phyloP scores from a whole-genome alignment of 2,888 invertebrate species.

The Balanococcus diminutus region DNA sequence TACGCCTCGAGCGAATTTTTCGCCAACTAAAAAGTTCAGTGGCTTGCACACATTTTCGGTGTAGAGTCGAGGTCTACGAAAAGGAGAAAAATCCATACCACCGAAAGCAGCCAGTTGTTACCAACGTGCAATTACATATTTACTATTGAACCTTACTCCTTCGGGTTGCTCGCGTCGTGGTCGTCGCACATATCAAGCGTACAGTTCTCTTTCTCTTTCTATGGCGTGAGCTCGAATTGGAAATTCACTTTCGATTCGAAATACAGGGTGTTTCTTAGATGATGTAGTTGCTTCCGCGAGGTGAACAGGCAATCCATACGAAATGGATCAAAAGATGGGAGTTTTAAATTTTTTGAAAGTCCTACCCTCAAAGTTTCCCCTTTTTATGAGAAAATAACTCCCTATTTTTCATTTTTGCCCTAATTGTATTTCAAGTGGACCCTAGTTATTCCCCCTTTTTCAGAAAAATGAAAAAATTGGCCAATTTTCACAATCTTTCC shows the following conservation, averaged over 20 bases:
- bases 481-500: too few relatives aligned
- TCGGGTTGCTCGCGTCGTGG: background rate
- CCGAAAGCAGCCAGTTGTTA: background rate
- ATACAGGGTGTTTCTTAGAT: too few relatives aligned
- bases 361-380: too few relatives aligned
- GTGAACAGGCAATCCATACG: too few relatives aligned
- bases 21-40: constrained; percentile 50
- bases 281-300: too few relatives aligned
- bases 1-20: constrained; percentile 48
- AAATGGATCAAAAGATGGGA: too few relatives aligned
- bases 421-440: too few relatives aligned
- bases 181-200: background rate
- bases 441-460: too few relatives aligned
- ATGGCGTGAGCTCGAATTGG: background rate
- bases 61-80: background rate
- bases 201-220: background rate
- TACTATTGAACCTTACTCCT: background rate
- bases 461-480: too few relatives aligned
- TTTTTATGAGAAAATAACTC: too few relatives aligned
- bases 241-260: constrained; percentile 18
- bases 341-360: too few relatives aligned
- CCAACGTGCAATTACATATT: constrained; percentile 28
- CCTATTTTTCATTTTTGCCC: too few relatives aligned
- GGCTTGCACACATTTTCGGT: constrained; percentile 17
- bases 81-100: constrained; percentile 24